These are phyloP conservation scores for Lagocephalus sceleratus DNA, from an alignment of 2,797 vertebrate species.

Conservation along the genomic window DNA sequence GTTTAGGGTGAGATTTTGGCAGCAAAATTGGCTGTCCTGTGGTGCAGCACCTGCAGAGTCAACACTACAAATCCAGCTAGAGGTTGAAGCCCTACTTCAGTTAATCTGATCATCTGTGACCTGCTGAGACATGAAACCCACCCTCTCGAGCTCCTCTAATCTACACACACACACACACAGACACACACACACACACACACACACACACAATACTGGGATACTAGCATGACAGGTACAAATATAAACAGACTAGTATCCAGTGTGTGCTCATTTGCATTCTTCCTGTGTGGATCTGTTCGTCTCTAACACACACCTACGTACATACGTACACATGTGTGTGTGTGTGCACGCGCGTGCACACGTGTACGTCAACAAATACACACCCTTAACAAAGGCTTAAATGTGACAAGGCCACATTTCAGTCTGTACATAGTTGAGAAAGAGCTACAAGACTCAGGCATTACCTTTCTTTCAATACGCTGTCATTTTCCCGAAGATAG, in stretches of 20 bases:
- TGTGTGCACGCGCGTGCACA: no score
- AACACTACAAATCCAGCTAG: conserved; percentile 55
- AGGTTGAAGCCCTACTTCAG: conserved; percentile 51
- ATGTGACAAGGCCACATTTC: conserved; percentile 31
- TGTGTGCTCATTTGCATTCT: conserved; percentile 2
- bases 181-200: not conserved
- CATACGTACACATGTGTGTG: no score
- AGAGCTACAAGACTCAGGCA: conserved; percentile 28
- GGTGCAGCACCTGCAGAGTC: conserved; percentile 41
- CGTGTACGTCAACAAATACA: conserved; percentile 12
- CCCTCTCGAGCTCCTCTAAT: conserved; percentile 61
- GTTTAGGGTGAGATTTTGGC: no score
- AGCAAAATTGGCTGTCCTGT: not conserved
- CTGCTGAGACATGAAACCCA: conserved; percentile 75
- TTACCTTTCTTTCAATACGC: conserved; percentile 42
- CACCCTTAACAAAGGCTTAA: conserved; percentile 21
- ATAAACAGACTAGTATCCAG: conserved; percentile 4
- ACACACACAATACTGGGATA: not conserved
- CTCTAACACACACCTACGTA: conserved; percentile 2
- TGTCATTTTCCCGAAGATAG: conserved; percentile 19
- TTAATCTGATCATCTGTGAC: conserved; percentile 78
- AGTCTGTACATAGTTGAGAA: conserved; percentile 41
- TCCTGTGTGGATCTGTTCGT: conserved; percentile 12
- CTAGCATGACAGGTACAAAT: conserved; percentile 7
- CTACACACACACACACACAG: conserved; percentile 27